Percentiles rank a stretch among this genome's conserved stretches.
phyloP scores from a whole-genome alignment of 2,797 vertebrate genomes.

The Danio choprae region DNA sequence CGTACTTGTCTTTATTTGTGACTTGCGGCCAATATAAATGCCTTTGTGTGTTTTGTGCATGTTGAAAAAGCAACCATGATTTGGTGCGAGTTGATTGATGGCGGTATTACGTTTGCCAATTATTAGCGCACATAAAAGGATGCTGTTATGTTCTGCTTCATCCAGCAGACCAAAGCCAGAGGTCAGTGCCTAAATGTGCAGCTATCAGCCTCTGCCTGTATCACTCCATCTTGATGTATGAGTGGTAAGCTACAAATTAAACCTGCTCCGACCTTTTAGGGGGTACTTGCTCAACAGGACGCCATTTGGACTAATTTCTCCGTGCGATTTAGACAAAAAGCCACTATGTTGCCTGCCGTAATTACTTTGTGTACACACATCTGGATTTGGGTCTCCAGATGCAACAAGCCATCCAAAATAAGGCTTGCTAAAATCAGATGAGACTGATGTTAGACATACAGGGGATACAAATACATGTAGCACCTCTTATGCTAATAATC shows the following conservation, averaged over 20 bases:
- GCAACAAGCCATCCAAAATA: slow-evolving; percentile 71
- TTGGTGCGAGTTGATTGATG: slow-evolving; percentile 80
- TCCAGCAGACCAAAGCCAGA: slow-evolving; percentile 72
- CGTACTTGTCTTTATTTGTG: slow-evolving; percentile 69
- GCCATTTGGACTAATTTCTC: slow-evolving; percentile 80
- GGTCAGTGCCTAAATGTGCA: slow-evolving; percentile 78
- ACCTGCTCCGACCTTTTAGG: slow-evolving; percentile 74
- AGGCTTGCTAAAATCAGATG: slow-evolving; percentile 67
- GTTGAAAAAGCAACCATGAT: slow-evolving; percentile 77
- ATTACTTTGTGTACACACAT: slow-evolving; percentile 84
- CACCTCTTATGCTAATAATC: neutral
- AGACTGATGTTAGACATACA: slow-evolving; percentile 64
- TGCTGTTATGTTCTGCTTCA: slow-evolving; percentile 78
- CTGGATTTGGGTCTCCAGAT: slow-evolving; percentile 78
- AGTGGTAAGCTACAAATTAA: slow-evolving; percentile 83
- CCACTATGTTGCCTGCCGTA: slow-evolving; percentile 78
- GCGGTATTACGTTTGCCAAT: slow-evolving; percentile 78
- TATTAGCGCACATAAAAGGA: slow-evolving; percentile 84
- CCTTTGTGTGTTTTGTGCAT: slow-evolving; percentile 74
- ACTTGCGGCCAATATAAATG: slow-evolving; percentile 77
- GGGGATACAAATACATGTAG: neutral
- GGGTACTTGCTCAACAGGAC: slow-evolving; percentile 77
- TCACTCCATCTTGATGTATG: slow-evolving; percentile 87
- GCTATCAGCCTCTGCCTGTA: slow-evolving; percentile 79
- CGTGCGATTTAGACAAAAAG: slow-evolving; percentile 79